Base-by-base conservation (phyloP, 2,888 invertebrate species). In the Eristalis tenax region DNA sequence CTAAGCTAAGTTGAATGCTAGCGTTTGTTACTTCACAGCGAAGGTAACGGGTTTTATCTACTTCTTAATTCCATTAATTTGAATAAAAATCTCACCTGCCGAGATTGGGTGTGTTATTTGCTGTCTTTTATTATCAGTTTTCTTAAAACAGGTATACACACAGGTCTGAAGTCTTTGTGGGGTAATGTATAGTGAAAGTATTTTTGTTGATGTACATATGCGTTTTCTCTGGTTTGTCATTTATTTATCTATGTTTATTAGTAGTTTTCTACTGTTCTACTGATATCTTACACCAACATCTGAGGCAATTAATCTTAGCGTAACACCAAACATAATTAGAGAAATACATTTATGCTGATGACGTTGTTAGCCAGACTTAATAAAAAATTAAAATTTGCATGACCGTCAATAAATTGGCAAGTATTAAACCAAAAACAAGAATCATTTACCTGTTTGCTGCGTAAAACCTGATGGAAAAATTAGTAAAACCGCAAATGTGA, bases 81-180 rank as follows among this genome's bases (percentile, higher is more conserved):
- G 79, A 79, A 79, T 77, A 79, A 59, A 71, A 79, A 79, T 79
- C 79, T 73, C 79, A 79, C 79, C 79, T 59, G 59, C 65, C 71
- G n/a, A 79, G 78, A 71, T 57, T 38, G 59, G 50, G 43, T 63
- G 50, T 61, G 32, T 28, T 35, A 61, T 6, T 69, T 13, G n/a
- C 11, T 64, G 38, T 35, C 40, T 50, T 35, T 65, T 40, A 38
- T 38, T 38, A 59, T n/a, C 59, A 59, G 59, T 23, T 59, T 59
- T 23, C 26, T 26, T 50, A 8, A 50, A 50, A 50, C 50, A 50
- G 59, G 59, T 59, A 28, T 59, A 59, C 26, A 26, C 11, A 26
- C 13, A 26, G 59, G 13, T 28, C 26, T 59, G 5, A 59, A 59
- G 26, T 59, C 59, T 26, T 3, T 59, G 59, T 26, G 11, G 59